phyloP scores from a whole-genome alignment of 1,140 invertebrate species.

The Cherax destructor region DNA sequence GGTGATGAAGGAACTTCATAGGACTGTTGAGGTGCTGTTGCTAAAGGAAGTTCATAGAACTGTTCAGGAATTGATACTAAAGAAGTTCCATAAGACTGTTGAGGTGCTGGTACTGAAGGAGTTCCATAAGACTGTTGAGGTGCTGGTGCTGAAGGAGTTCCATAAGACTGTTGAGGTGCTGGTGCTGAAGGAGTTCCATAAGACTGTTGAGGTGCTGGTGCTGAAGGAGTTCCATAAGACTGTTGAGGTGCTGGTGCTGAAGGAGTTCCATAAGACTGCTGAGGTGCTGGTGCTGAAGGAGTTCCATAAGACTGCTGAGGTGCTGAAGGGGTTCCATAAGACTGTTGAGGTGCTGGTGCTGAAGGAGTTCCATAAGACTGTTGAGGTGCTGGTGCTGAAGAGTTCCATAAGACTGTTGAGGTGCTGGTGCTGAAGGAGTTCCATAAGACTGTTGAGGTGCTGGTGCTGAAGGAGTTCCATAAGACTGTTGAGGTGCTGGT shows the following conservation, averaged over 20 bases:
- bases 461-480: background rate
- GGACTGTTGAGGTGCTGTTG: no score
- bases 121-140: background rate
- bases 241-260: background rate
- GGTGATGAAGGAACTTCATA: no score
- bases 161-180: background rate
- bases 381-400: background rate
- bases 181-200: background rate
- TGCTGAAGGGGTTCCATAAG: background rate
- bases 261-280: slow-evolving; percentile 9
- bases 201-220: slow-evolving; percentile 1
- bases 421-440: background rate
- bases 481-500: slow-evolving; percentile 9
- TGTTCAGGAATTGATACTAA: no score
- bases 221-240: background rate
- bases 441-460: slow-evolving; percentile 25
- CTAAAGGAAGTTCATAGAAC: no score
- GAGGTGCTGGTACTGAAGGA: background rate
- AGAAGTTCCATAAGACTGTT: background rate
- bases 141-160: background rate
- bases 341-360: background rate
- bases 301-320: background rate
- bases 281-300: background rate
- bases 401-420: background rate
- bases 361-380: background rate